These are phyloP conservation scores for Plebejus anna DNA, from an alignment of 2,888 invertebrate genomes.

Conservation along the genomic window DNA sequence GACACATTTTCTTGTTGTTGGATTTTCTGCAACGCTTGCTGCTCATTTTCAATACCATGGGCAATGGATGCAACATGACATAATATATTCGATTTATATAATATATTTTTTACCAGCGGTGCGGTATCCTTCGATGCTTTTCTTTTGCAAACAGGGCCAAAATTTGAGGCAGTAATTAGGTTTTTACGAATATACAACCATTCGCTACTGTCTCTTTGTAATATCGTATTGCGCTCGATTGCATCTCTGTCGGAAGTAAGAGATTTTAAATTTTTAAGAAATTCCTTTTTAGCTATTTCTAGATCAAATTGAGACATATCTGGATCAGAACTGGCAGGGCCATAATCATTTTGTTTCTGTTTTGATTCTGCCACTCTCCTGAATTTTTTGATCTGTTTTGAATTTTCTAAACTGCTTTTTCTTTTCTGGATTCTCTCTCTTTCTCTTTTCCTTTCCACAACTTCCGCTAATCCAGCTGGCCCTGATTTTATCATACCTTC, in stretches of 20 bases:
- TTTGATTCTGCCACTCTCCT: not conserved
- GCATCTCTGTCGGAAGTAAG: no score
- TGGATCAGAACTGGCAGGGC: not conserved
- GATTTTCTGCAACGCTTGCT: constrained; percentile 3
- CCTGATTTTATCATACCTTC: no score
- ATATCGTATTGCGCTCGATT: no score
- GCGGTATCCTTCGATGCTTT: not conserved
- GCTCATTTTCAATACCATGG: constrained; percentile 14
- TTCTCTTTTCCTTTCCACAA: no score
- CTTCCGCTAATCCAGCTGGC: no score
- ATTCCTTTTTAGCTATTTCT: not conserved
- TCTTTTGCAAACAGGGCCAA: not conserved
- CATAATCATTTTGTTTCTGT: not conserved
- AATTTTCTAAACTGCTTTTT: not conserved
- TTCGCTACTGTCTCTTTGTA: no score
- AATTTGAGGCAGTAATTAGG: no score
- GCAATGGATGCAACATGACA: constrained; percentile 8
- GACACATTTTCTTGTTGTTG: not conserved
- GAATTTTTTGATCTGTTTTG: not conserved
- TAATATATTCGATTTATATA: constrained; percentile 4
- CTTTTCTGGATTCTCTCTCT: not conserved
- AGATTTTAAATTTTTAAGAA: not conserved
- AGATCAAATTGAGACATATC: not conserved
- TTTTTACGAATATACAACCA: no score
- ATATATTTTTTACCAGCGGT: constrained; percentile 16